Evolutionary conservation across 2,797 vertebrate species (phyloP).

Genomic region (Squalus acanthias): DNA sequence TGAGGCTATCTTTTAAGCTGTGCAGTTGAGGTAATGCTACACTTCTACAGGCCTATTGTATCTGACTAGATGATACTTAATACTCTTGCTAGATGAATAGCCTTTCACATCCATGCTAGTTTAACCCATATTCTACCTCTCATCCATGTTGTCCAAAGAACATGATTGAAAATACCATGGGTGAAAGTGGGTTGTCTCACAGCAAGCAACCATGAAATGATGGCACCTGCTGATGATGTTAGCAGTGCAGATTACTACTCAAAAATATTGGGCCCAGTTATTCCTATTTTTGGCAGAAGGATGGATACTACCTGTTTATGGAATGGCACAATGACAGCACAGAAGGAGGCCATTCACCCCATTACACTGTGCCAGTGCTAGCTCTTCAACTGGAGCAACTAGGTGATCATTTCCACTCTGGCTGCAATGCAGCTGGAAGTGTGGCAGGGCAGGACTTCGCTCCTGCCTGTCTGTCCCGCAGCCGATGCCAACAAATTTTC

Average conservation of each 20-base stretch:
- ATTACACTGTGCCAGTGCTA: background rate
- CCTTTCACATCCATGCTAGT: background rate
- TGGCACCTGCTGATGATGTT: background rate
- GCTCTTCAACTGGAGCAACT: background rate
- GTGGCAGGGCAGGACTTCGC: background rate
- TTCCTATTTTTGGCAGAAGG: background rate
- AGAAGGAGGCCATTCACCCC: background rate
- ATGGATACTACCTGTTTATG: background rate
- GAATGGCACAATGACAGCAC: no score
- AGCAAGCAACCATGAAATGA: background rate
- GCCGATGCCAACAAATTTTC: no score
- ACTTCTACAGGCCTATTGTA: background rate
- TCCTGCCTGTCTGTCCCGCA: background rate
- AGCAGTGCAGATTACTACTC: background rate
- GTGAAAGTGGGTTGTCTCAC: background rate
- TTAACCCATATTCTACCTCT: background rate
- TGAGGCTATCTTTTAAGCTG: background rate
- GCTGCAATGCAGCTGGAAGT: background rate
- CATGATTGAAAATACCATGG: background rate
- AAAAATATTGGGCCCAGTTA: background rate
- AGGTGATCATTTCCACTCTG: background rate
- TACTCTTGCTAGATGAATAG: background rate
- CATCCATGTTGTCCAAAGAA: background rate
- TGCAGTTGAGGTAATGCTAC: background rate
- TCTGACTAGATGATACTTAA: background rate